These are phyloP conservation scores for Eledone cirrhosa DNA, from an alignment of 2,888 invertebrate genomes.

Conservation along the genomic window DNA sequence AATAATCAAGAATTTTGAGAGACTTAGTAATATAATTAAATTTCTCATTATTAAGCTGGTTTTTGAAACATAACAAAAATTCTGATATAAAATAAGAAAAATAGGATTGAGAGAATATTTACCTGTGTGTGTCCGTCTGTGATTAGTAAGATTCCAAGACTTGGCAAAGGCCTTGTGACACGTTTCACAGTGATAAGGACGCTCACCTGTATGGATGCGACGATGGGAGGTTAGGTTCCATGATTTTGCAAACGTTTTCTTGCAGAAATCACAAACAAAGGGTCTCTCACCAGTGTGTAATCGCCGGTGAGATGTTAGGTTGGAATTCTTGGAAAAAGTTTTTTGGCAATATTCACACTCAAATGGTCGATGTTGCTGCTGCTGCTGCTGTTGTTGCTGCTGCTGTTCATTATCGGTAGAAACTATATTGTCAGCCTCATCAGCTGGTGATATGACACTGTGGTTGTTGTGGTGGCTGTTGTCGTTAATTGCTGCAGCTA, in stretches of 20 bases:
- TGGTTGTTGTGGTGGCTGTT: too few species aligned
- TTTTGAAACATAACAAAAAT: too few species aligned
- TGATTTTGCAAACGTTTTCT: slow-evolving; percentile 21
- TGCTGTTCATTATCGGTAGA: not conserved
- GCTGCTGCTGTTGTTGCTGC: slow-evolving; percentile 1
- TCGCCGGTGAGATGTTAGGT: slow-evolving; percentile 20
- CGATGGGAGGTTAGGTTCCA: slow-evolving; percentile 21
- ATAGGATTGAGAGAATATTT: not conserved
- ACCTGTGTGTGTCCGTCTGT: slow-evolving; percentile 23
- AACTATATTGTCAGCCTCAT: not conserved
- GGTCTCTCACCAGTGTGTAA: slow-evolving; percentile 18
- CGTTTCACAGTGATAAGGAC: slow-evolving; percentile 20
- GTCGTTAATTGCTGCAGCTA: not conserved
- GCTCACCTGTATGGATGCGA: slow-evolving; percentile 9
- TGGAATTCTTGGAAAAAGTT: slow-evolving; percentile 26
- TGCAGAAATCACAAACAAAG: slow-evolving; percentile 7
- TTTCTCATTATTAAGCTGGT: too few species aligned
- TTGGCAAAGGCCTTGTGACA: slow-evolving; percentile 23
- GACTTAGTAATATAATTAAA: too few species aligned
- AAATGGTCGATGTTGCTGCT: slow-evolving; percentile 22
- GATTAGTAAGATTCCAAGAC: slow-evolving; percentile 25
- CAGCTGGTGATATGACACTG: not conserved
- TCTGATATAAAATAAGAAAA: not conserved
- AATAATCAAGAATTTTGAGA: too few species aligned
- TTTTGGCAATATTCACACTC: slow-evolving; percentile 22